Percentiles rank a stretch among this genome's conserved stretches.
phyloP scores from a whole-genome alignment of 2,113 vertebrate species.

The Fregetta grallaria region DNA sequence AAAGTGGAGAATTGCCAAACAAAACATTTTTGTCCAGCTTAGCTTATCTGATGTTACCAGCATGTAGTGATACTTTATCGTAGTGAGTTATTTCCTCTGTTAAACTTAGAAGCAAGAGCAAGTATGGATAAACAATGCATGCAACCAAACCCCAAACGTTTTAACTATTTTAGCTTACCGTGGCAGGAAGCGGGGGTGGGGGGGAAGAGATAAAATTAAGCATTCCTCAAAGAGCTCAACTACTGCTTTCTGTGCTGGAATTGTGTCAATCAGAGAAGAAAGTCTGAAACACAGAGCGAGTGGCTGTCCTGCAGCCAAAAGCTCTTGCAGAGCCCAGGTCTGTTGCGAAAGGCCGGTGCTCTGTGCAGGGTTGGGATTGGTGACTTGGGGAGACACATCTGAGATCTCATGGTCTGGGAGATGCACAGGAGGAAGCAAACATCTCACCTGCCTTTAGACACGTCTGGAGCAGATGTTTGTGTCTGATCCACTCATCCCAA shows the following conservation, averaged over 20 bases:
- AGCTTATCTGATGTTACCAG: conserved; percentile 61
- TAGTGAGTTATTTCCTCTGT: conserved; percentile 43
- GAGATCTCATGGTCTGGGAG: not conserved
- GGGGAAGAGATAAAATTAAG: not conserved
- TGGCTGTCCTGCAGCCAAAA: not conserved
- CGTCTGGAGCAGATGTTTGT: not conserved
- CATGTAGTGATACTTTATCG: conserved; percentile 17
- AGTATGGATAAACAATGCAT: conserved; percentile 21
- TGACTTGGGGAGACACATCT: not conserved
- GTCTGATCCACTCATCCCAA: not conserved
- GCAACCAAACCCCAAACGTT: not conserved
- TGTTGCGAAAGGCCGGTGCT: not conserved
- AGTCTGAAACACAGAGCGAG: not conserved
- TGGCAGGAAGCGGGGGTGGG: not conserved
- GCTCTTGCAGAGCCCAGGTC: not conserved
- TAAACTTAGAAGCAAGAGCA: conserved; percentile 22
- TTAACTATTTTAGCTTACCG: conserved; percentile 1
- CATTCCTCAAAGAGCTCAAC: not conserved
- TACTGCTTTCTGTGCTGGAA: not conserved
- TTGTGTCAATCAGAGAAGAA: not conserved
- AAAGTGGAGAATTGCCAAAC: conserved; percentile 44
- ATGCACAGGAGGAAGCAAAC: not conserved
- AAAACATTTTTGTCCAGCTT: conserved; percentile 41
- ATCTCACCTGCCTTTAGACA: not conserved
- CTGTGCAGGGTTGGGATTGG: not conserved